These are phyloP conservation scores for Cephus pulcher DNA, from an alignment of 2,888 invertebrate genomes.

Conservation along the genomic window DNA sequence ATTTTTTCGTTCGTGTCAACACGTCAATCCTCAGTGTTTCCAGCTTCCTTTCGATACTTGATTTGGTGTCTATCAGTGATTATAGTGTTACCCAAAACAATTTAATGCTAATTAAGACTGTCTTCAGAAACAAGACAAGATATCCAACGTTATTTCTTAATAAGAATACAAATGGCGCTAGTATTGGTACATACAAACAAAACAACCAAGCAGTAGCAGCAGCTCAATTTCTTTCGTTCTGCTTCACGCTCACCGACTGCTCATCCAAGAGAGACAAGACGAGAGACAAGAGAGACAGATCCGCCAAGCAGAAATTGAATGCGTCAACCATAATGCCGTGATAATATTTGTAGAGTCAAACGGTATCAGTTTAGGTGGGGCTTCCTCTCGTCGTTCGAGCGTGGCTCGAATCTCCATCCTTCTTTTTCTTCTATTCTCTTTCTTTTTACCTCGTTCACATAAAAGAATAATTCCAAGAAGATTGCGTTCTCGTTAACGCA, in stretches of 20 bases:
- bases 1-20: neutral
- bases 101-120: neutral
- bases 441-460: neutral
- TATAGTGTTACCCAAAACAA: neutral
- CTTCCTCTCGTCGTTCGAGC: neutral
- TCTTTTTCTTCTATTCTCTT: neutral
- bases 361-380: neutral
- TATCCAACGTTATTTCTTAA: neutral
- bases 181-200: neutral
- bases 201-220: neutral
- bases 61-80: neutral
- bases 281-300: neutral
- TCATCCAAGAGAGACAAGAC: neutral
- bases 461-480: constrained; percentile 3
- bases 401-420: neutral
- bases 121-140: neutral
- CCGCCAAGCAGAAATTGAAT: neutral
- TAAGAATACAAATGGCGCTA: neutral
- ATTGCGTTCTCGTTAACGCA: neutral
- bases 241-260: neutral
- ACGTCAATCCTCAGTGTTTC: neutral
- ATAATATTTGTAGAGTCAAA: constrained; percentile 6
- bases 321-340: neutral
- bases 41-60: neutral
- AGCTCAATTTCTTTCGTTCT: neutral